Evolutionary conservation across 2,113 vertebrate species (phyloP), one percentile per base, ranked within the genome.

Genomic region (Centropus bengalensis): DNA sequence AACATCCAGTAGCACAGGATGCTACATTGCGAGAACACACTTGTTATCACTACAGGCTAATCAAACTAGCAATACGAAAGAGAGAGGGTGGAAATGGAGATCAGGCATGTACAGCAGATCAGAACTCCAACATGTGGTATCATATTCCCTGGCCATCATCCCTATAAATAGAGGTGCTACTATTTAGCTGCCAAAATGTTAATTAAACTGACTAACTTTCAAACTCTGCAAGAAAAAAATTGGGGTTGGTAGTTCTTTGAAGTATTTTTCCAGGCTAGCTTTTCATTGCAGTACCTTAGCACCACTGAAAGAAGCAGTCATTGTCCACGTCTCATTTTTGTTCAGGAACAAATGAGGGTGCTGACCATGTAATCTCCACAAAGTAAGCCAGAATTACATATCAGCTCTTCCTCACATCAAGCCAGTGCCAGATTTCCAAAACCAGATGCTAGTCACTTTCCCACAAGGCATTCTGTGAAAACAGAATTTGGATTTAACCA

Each of bases 401-500:
- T 93, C 73, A 74, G 66, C 66, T 90, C 73, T 70, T 73, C 22
- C 36, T 67, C 2, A 1, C 38, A 64, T 68, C 30, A 71, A 86
- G 51, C 44, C 62, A 74, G 36, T 18, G 26, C 60, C 14, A 55
- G 27, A 42, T 69, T 70, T 81, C 45, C 66, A 63, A 56, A 92
- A 59, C 14, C 82, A 68, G 58, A 67, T 42, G 51, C 36, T n/a
- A 47, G 47, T 93, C n/a, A 20, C 23, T 92, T 42, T 70, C 62
- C 63, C 75, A 78, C 45, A 86, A 87, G 69, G 73, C 71, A 58
- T 55, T 75, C 45, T 62, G 33, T 6, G 10, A 91, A 91, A 82
- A 49, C 47, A 80, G 36, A 94, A 74, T 38, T 74, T 60, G 75
- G 77, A 69, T 91, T 93, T 79, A 84, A 76, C 45, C 24, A 60